Evolutionary conservation across 2,797 vertebrate genomes (phyloP).

Genomic region (Hephaestus fuliginosus): DNA sequence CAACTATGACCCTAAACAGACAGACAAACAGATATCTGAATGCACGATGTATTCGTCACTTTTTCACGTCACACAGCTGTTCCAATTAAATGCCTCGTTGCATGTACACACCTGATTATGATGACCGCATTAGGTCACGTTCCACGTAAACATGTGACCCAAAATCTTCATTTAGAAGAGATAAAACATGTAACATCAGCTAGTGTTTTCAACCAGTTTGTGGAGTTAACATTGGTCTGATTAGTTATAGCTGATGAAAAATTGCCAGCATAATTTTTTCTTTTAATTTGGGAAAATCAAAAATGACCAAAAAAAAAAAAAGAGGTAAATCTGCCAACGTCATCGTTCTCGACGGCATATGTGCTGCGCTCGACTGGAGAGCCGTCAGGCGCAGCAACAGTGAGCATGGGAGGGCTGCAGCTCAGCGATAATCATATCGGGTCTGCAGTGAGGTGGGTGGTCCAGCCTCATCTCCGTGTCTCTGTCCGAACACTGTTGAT

Average conservation of each 20-base stretch:
- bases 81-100: too few relatives aligned
- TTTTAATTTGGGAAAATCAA: background rate
- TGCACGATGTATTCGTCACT: too few relatives aligned
- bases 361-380: background rate
- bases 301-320: background rate
- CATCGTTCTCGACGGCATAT: background rate
- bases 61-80: too few relatives aligned
- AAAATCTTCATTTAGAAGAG: too few relatives aligned
- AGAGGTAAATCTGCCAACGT: background rate
- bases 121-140: too few relatives aligned
- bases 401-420: background rate
- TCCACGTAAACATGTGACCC: too few relatives aligned
- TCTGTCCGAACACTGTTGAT: constrained; percentile 34
- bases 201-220: background rate
- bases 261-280: background rate
- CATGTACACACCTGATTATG: too few relatives aligned
- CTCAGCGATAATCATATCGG: background rate
- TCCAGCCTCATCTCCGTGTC: constrained; percentile 48
- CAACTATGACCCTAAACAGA: too few relatives aligned
- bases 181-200: too few relatives aligned
- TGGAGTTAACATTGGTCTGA: background rate
- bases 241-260: background rate
- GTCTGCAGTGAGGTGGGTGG: constrained; percentile 63
- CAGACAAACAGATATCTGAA: too few relatives aligned
- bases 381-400: background rate